A percentile compares a stretch with the other conserved stretches of the same genome.
These are phyloP conservation scores for Xanthorhoe designata DNA, from an alignment of 2,888 invertebrate genomes.

Conservation along the genomic window DNA sequence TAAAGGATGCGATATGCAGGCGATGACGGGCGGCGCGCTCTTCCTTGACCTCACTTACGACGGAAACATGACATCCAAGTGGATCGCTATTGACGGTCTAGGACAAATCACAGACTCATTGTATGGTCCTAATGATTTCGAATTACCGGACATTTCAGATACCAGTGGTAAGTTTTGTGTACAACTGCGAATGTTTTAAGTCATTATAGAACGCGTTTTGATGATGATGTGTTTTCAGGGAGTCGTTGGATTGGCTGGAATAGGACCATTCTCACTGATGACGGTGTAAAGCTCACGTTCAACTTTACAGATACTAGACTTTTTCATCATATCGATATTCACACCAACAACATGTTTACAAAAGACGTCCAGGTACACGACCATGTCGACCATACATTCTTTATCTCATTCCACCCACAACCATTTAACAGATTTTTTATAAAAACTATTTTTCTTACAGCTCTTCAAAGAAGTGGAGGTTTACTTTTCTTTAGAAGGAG, in stretches of 20 bases:
- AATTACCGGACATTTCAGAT: slow-evolving; percentile 84
- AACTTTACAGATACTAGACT: slow-evolving; percentile 92
- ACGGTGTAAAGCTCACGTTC: slow-evolving; percentile 90
- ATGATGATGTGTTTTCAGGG: slow-evolving; percentile 67
- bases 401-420: not conserved
- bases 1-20: slow-evolving; percentile 87
- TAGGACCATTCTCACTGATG: slow-evolving; percentile 86
- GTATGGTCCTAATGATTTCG: slow-evolving; percentile 88
- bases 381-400: not conserved
- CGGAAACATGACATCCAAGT: slow-evolving; percentile 83
- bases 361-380: slow-evolving; percentile 90
- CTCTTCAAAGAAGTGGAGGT: slow-evolving; percentile 91
- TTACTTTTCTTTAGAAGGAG: slow-evolving; percentile 93
- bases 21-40: slow-evolving; percentile 88
- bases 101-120: slow-evolving; percentile 93
- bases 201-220: not conserved
- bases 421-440: not conserved
- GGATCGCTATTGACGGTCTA: slow-evolving; percentile 88
- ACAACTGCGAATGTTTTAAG: not conserved
- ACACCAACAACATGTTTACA: slow-evolving; percentile 92
- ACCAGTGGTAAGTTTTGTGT: slow-evolving; percentile 78
- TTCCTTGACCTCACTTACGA: slow-evolving; percentile 94
- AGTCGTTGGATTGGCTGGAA: slow-evolving; percentile 96
- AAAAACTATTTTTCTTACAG: slow-evolving; percentile 66
- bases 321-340: slow-evolving; percentile 89